Evolutionary conservation across 2,113 vertebrate species (phyloP).

Genomic region (Mixornis gularis): DNA sequence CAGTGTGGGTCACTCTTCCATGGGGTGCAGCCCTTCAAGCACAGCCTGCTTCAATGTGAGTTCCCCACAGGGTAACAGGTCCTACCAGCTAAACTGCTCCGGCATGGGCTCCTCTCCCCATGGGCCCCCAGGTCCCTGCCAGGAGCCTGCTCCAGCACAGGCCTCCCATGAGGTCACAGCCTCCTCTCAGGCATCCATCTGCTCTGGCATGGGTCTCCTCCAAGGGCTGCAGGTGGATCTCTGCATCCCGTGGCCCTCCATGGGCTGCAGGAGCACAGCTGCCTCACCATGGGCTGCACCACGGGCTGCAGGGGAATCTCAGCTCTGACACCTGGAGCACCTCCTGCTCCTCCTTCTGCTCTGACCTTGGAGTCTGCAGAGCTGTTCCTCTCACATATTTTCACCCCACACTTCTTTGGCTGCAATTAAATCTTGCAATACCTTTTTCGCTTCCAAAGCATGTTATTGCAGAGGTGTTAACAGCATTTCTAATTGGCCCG

Average conservation of each 20-base stretch:
- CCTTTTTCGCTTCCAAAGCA: neutral
- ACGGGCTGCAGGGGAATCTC: neutral
- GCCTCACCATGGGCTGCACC: neutral
- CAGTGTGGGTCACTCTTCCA: neutral
- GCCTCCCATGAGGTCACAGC: neutral
- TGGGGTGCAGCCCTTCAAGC: neutral
- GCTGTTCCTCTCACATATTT: neutral
- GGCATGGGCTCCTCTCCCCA: neutral
- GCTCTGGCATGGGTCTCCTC: too few relatives aligned
- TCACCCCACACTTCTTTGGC: neutral
- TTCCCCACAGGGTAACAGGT: neutral
- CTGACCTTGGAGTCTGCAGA: neutral
- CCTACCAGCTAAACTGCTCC: neutral
- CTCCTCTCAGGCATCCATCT: neutral
- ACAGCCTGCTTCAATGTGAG: neutral
- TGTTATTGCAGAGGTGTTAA: neutral
- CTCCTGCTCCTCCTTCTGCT: neutral
- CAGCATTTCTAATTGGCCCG: neutral
- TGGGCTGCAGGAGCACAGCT: too few relatives aligned
- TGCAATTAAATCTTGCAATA: neutral
- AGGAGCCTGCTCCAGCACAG: neutral
- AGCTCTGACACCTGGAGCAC: rapidly evolving
- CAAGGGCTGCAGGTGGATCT: neutral
- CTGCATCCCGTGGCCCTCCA: rapidly evolving
- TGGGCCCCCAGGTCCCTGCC: too few relatives aligned